A percentile compares a stretch with the other conserved stretches of the same genome.
Conservation (phyloP, 2,797 vertebrate species). For the Percopsis omiscomaycus region DNA sequence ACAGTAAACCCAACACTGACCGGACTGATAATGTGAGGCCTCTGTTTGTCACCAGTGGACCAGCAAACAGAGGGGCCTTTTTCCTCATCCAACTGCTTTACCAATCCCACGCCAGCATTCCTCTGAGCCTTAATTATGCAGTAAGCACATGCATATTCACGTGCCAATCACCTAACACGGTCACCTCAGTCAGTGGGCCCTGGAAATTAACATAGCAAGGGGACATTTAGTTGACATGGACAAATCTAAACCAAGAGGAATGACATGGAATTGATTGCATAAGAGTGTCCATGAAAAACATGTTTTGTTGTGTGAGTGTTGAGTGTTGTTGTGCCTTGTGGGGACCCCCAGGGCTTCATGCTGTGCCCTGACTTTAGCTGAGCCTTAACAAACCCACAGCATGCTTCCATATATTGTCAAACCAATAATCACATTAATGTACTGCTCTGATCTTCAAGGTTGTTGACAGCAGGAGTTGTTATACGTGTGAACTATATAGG, state of each 20-base stretch:
- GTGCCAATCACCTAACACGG: conserved; percentile 50
- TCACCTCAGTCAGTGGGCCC: conserved; percentile 35
- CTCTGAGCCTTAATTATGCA: conserved; percentile 63
- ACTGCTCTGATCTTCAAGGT: background rate
- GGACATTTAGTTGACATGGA: conserved; percentile 30
- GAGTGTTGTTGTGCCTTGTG: conserved; percentile 17
- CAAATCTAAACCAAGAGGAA: conserved; percentile 13
- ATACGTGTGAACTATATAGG: background rate
- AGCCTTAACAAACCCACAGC: conserved; percentile 16
- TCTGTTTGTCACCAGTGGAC: conserved; percentile 62
- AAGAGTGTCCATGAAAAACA: conserved; percentile 37
- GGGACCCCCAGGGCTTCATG: conserved; percentile 9
- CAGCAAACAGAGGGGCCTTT: conserved; percentile 77
- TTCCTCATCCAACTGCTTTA: conserved; percentile 59
- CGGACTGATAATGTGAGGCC: conserved; percentile 73
- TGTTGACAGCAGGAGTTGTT: background rate
- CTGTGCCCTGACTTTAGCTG: conserved; percentile 13
- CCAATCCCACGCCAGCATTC: conserved; percentile 68
- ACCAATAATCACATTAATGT: conserved; percentile 20
- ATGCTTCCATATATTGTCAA: conserved; percentile 17
- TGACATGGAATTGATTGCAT: conserved; percentile 28
- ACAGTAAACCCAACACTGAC: conserved; percentile 63
- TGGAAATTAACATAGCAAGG: conserved; percentile 45
- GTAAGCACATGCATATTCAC: conserved; percentile 62
- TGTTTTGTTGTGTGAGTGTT: conserved; percentile 15